Evolutionary conservation across 1,140 invertebrate genomes (phyloP), one percentile per base, ranked within the genome.

Genomic region (Brachionus rotundiformis): DNA sequence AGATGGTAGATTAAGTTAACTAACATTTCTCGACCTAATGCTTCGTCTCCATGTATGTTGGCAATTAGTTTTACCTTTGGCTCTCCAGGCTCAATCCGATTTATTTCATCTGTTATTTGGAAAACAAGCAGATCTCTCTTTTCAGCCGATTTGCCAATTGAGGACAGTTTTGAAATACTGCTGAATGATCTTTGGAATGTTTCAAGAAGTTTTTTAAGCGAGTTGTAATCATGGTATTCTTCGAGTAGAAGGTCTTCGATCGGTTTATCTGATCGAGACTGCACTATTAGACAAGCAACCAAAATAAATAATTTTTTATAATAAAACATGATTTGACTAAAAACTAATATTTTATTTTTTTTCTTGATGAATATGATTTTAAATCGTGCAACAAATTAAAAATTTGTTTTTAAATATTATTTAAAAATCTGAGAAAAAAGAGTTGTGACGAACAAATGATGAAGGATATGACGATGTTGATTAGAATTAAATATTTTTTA

Each of bases 31-130:
- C 94, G 88, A 0, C 94, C 94, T 44, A 94, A 88, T 0, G 94
- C 93, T 88, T 95, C 94, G 88, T 95, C 95, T 25, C 94, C 94
- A 85, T 95, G 94, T 91, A 95, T 95, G 88, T 95, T 95, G 8
- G 90, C 94, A 63, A 95, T 91, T 87, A 94, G 95, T 87, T 95
- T 95, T 85, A 95, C 92, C 87, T 94, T 93, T 8, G 93, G 93
- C 44, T 85, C 81, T 6, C 87, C 82, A 0, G 82, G 49, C 80
- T 85, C 84, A 88, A 95, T 93, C 82, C 90, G 88, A 84, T 93
- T 93, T 54, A 94, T 93, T 82, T 89, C 90, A 44, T 91, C 90
- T 0, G 92, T 91, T 36, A 82, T 54, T 49, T 47, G 39, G 39
- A 82, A 49, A 13, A 47, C 81, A n/a, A 47, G 54, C 36, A 82